These are phyloP conservation scores for Catharus ustulatus DNA, from an alignment of 2,797 vertebrate genomes.

Conservation along the genomic window DNA sequence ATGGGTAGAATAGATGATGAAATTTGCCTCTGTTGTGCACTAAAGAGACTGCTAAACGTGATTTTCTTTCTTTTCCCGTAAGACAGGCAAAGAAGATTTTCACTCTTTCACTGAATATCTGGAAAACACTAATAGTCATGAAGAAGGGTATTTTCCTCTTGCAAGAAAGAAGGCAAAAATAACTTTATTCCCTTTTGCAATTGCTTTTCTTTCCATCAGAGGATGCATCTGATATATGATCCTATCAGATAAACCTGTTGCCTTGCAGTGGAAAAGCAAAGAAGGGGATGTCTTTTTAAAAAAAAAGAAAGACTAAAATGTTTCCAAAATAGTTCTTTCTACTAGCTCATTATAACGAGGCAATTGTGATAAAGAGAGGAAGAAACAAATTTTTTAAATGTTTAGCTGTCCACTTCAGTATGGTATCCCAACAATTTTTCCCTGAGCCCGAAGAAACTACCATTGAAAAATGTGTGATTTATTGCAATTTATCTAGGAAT, in stretches of 20 bases:
- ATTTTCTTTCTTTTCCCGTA: background rate
- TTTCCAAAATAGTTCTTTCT: background rate
- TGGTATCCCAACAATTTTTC: background rate
- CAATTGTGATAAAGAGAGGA: background rate
- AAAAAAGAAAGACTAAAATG: background rate
- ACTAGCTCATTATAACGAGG: background rate
- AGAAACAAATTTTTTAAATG: background rate
- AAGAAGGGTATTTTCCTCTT: background rate
- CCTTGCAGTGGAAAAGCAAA: background rate
- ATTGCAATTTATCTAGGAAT: background rate
- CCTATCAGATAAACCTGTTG: background rate
- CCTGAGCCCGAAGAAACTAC: background rate
- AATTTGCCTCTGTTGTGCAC: background rate
- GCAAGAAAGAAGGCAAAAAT: background rate
- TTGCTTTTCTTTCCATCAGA: background rate
- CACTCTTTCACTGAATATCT: background rate
- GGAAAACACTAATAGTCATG: background rate
- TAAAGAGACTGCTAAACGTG: background rate
- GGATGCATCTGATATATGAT: background rate
- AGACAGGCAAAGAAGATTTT: background rate
- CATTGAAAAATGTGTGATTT: rapidly evolving
- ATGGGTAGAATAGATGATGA: background rate
- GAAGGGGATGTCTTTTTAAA: background rate
- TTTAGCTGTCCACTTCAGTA: background rate
- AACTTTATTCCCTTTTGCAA: rapidly evolving